Conservation (phyloP, 2,113 vertebrate genomes). For the Aegithalos caudatus region DNA sequence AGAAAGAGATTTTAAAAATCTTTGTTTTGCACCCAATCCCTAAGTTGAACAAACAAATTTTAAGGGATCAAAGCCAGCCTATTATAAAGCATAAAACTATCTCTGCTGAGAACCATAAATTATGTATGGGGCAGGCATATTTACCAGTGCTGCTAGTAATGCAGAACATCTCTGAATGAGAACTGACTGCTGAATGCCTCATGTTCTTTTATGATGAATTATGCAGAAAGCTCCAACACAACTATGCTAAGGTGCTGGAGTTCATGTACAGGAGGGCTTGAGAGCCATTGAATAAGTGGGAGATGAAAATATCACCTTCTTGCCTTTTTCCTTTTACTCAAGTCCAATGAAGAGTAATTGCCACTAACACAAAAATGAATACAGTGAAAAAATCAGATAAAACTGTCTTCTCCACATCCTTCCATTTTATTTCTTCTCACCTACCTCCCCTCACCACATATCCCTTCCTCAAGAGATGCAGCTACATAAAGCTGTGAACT, state of each 20-base stretch:
- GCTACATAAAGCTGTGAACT: slow-evolving; percentile 5
- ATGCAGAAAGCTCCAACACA: slow-evolving; percentile 55
- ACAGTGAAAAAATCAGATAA: slow-evolving; percentile 18
- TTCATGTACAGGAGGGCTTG: slow-evolving; percentile 9
- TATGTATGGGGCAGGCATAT: slow-evolving; percentile 42
- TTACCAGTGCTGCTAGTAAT: slow-evolving; percentile 43
- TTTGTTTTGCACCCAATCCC: slow-evolving; percentile 35
- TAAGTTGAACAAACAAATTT: slow-evolving; percentile 32
- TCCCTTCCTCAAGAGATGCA: not conserved
- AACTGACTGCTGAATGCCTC: slow-evolving; percentile 42
- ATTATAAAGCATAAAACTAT: slow-evolving; percentile 47
- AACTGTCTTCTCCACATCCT: not conserved
- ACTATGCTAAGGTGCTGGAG: slow-evolving; percentile 44
- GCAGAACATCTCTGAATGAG: slow-evolving; percentile 51
- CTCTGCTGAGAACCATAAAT: slow-evolving; percentile 45
- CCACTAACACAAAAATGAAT: not conserved
- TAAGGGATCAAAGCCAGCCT: slow-evolving; percentile 52
- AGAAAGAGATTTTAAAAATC: slow-evolving; percentile 11
- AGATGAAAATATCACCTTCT: slow-evolving; percentile 21
- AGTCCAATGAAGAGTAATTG: not conserved
- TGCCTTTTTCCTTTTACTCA: not conserved
- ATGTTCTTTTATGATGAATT: slow-evolving; percentile 72
- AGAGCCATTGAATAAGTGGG: slow-evolving; percentile 11
- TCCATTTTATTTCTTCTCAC: not conserved
- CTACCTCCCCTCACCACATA: fast-evolving